Conservation (phyloP, 2,888 invertebrate genomes). For the Lithophane leautieri region DNA sequence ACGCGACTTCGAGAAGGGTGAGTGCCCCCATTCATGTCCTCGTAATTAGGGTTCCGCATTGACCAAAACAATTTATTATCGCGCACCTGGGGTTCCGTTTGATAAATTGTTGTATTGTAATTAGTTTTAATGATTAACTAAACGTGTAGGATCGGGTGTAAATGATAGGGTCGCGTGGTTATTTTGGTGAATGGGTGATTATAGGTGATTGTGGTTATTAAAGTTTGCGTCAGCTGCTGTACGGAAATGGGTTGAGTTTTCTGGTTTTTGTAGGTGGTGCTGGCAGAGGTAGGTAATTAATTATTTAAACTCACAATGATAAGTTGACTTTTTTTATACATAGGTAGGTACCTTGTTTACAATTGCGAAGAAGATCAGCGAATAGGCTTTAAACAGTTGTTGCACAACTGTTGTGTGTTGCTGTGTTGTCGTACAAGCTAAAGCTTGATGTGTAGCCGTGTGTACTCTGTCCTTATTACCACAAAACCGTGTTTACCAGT, state of each 20-base stretch:
- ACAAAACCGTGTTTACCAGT: too few relatives aligned
- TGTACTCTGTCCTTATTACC: too few relatives aligned
- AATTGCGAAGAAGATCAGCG: not conserved
- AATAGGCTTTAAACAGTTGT: not conserved
- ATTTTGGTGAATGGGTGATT: slow-evolving; percentile 38
- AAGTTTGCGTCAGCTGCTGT: slow-evolving; percentile 44
- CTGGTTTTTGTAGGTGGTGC: slow-evolving; percentile 20
- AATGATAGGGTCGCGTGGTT: slow-evolving; percentile 57
- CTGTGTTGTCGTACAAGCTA: too few relatives aligned
- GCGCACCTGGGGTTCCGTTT: slow-evolving; percentile 76
- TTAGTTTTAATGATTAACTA: slow-evolving; percentile 76
- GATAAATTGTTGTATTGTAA: slow-evolving; percentile 78
- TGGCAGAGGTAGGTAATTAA: not conserved
- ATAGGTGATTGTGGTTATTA: slow-evolving; percentile 9
- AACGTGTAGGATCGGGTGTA: slow-evolving; percentile 62
- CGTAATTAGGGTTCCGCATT: slow-evolving; percentile 76
- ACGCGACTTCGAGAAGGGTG: slow-evolving; percentile 65
- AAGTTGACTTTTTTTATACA: too few relatives aligned
- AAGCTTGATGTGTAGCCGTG: too few relatives aligned
- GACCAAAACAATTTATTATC: slow-evolving; percentile 78
- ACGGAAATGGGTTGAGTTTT: not conserved
- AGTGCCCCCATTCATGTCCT: slow-evolving; percentile 58
- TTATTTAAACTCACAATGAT: not conserved
- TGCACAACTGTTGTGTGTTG: too few relatives aligned
- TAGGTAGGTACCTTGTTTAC: too few relatives aligned